Percentiles rank a stretch among this genome's conserved stretches.
phyloP scores from a whole-genome alignment of 2,888 invertebrate genomes.

The Salpingus planirostris region DNA sequence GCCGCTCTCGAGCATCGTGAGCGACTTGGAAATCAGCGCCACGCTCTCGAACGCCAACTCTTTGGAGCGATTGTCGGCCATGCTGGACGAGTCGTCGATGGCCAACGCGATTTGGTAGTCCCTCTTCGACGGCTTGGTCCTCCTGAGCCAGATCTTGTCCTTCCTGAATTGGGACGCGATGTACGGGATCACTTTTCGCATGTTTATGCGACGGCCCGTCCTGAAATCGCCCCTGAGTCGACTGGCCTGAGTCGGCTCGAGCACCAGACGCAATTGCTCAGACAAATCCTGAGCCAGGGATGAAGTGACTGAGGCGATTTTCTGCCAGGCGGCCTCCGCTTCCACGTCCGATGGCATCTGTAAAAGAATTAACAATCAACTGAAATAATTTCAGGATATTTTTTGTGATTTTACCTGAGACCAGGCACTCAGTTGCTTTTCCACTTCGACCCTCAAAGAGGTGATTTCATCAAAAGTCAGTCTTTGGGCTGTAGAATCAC shows the following conservation, averaged over 20 bases:
- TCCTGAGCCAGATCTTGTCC: constrained; percentile 96
- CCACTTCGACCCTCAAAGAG: constrained; percentile 42
- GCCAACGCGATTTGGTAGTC: constrained; percentile 95
- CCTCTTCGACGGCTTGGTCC: constrained; percentile 90
- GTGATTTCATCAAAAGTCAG: constrained; percentile 39
- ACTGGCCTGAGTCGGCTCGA: constrained; percentile 92
- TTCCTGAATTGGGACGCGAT: constrained; percentile 98
- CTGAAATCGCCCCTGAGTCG: constrained; percentile 91
- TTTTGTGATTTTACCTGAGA: constrained; percentile 33
- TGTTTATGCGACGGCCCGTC: constrained; percentile 94
- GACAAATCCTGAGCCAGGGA: constrained; percentile 75
- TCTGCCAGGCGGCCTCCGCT: constrained; percentile 52
- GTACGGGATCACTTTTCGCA: constrained; percentile 97
- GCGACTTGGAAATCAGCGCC: constrained; percentile 80
- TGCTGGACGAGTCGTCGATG: constrained; percentile 89
- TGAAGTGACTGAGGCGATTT: constrained; percentile 50
- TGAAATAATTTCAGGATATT: constrained; percentile 1
- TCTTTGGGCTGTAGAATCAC: constrained; percentile 21
- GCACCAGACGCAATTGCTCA: constrained; percentile 84
- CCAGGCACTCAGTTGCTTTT: constrained; percentile 46
- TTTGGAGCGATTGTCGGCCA: constrained; percentile 84
- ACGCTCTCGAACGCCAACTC: constrained; percentile 92
- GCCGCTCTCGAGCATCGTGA: constrained; percentile 89
- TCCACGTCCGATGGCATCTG: constrained; percentile 38
- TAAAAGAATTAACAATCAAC: constrained; percentile 1